These are phyloP conservation scores for Menidia menidia DNA, from an alignment of 2,797 vertebrate species.

Conservation along the genomic window DNA sequence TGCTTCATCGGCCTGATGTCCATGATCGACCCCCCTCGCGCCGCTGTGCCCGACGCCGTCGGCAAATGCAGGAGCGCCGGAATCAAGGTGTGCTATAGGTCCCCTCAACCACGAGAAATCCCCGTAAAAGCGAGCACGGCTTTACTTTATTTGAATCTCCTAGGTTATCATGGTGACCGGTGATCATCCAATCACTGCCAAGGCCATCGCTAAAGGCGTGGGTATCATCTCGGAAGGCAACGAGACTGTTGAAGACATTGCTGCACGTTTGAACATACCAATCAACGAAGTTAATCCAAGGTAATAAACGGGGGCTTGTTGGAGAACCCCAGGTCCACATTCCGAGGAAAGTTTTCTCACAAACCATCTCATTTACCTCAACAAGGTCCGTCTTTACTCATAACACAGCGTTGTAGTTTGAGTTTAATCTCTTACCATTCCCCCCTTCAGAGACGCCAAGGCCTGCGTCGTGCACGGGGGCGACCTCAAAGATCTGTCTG, in stretches of 20 bases:
- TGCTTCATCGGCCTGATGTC: slow-evolving; percentile 95
- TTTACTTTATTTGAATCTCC: not conserved
- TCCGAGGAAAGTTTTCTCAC: slow-evolving; percentile 3
- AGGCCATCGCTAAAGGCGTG: slow-evolving; percentile 96
- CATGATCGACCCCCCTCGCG: slow-evolving; percentile 97
- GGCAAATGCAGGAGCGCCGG: slow-evolving; percentile 96
- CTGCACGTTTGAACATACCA: slow-evolving; percentile 94
- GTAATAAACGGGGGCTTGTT: slow-evolving; percentile 69
- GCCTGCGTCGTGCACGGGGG: slow-evolving; percentile 95
- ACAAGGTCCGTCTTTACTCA: not conserved
- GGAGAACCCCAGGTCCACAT: slow-evolving; percentile 19
- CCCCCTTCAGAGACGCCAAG: slow-evolving; percentile 89
- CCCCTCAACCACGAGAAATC: not conserved
- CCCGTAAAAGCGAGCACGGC: too few species aligned
- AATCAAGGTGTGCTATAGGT: slow-evolving; percentile 86
- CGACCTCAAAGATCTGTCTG: slow-evolving; percentile 91
- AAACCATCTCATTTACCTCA: not conserved
- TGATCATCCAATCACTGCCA: slow-evolving; percentile 98
- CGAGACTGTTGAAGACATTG: slow-evolving; percentile 95
- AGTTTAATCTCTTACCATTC: fast-evolving
- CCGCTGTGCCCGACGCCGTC: slow-evolving; percentile 95
- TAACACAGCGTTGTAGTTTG: not conserved
- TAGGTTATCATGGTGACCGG: slow-evolving; percentile 99
- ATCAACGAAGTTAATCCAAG: slow-evolving; percentile 95
- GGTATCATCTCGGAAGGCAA: slow-evolving; percentile 98